Percentiles rank a stretch among this genome's conserved stretches.
Evolutionary conservation across 2,113 vertebrate species (phyloP).

Genomic region (Salminus brasiliensis): DNA sequence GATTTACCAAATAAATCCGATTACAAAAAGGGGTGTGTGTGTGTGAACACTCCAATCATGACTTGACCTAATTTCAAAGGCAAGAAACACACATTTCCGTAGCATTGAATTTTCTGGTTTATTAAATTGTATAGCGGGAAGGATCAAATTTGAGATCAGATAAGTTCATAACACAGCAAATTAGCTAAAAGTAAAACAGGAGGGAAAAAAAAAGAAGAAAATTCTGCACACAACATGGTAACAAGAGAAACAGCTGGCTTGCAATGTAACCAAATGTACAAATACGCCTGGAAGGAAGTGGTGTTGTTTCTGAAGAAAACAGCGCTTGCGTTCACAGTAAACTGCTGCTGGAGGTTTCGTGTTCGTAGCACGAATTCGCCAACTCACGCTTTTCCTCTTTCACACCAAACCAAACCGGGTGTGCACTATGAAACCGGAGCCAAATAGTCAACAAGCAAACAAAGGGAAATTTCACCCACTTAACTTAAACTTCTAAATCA

Average conservation of each 20-base stretch:
- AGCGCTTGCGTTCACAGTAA: conserved; percentile 25
- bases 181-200: not conserved
- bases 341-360: not conserved
- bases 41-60: too few species aligned
- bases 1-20: too few species aligned
- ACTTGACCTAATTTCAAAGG: too few species aligned
- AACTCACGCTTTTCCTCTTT: not conserved
- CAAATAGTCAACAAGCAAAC: not conserved
- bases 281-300: conserved; percentile 23
- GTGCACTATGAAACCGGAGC: not conserved
- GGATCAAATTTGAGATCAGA: conserved; percentile 28
- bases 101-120: conserved; percentile 28
- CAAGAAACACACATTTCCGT: too few species aligned
- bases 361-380: not conserved
- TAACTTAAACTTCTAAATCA: too few species aligned
- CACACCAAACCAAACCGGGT: not conserved
- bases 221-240: not conserved
- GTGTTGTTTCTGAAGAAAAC: too few species aligned
- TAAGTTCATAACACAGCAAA: conserved; percentile 40
- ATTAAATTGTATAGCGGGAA: conserved; percentile 43
- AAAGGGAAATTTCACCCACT: not conserved
- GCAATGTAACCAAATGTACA: conserved; percentile 22
- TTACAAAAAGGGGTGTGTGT: too few species aligned
- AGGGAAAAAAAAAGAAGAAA: not conserved
- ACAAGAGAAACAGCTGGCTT: conserved; percentile 22